Evolutionary conservation across 2,888 invertebrate species (phyloP).

Genomic region (Syrphus vitripennis): DNA sequence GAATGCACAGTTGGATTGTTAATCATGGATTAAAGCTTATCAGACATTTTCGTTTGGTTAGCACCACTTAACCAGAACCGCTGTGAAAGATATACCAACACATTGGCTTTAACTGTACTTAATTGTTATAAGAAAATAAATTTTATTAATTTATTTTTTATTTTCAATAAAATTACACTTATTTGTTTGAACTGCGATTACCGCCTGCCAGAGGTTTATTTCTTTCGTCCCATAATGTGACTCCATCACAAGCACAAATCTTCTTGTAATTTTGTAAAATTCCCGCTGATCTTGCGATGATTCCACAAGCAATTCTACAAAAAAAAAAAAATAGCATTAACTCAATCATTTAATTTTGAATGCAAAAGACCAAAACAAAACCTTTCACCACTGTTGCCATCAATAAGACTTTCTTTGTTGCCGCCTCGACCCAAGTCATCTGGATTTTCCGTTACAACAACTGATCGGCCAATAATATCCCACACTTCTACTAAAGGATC

Average conservation of each 20-base stretch:
- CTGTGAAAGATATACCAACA: too few relatives aligned
- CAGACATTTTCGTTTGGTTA: too few relatives aligned
- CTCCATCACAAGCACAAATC: slow-evolving; percentile 95
- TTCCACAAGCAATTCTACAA: slow-evolving; percentile 89
- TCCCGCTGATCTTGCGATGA: slow-evolving; percentile 94
- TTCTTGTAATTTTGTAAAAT: slow-evolving; percentile 92
- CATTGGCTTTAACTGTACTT: too few relatives aligned
- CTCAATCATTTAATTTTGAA: neutral
- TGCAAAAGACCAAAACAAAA: slow-evolving; percentile 74
- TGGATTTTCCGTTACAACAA: slow-evolving; percentile 86
- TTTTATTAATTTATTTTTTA: neutral
- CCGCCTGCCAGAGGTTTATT: slow-evolving; percentile 82
- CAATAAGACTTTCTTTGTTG: slow-evolving; percentile 82
- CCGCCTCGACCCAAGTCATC: slow-evolving; percentile 85
- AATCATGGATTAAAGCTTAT: too few relatives aligned
- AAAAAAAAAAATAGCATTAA: slow-evolving; percentile 13
- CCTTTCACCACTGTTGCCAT: slow-evolving; percentile 86
- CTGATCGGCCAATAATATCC: slow-evolving; percentile 89
- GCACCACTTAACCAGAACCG: too few relatives aligned
- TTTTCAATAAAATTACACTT: slow-evolving; percentile 16
- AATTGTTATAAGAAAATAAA: too few relatives aligned
- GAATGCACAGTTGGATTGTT: too few relatives aligned
- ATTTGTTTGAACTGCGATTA: slow-evolving; percentile 65
- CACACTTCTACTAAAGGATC: slow-evolving; percentile 85
- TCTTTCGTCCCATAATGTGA: slow-evolving; percentile 93